Conservation (phyloP, 1,140 invertebrate species). For the Drosophila parabipectinata region DNA sequence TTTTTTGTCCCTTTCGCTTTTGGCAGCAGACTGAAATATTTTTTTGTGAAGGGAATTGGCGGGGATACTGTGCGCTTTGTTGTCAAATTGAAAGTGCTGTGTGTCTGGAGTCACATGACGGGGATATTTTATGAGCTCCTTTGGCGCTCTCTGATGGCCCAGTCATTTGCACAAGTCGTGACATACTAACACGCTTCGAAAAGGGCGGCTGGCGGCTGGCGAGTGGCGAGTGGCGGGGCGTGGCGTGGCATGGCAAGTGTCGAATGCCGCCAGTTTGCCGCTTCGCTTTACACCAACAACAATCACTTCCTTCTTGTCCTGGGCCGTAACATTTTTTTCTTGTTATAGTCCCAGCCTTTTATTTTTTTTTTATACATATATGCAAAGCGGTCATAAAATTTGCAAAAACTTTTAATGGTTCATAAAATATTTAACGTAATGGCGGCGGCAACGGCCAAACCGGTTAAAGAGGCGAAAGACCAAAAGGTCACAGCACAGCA, state of each 20-base stretch:
- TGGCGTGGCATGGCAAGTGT: constrained; percentile 18
- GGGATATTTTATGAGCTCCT: constrained; percentile 74
- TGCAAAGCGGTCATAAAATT: constrained; percentile 81
- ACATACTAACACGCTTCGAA: constrained; percentile 63
- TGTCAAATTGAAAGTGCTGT: constrained; percentile 54
- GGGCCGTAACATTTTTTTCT: constrained; percentile 13
- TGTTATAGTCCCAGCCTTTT: not conserved
- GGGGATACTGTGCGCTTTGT: constrained; percentile 53
- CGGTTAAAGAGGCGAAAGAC: constrained; percentile 67
- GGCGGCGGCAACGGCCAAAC: constrained; percentile 56
- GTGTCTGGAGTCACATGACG: constrained; percentile 27
- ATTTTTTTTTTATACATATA: constrained; percentile 60
- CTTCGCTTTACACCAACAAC: constrained; percentile 10
- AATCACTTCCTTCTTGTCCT: constrained; percentile 11
- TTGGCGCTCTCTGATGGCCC: constrained; percentile 77
- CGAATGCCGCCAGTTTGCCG: constrained; percentile 61
- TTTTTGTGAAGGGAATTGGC: constrained; percentile 16
- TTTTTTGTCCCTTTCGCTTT: constrained; percentile 33
- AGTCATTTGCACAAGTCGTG: constrained; percentile 78
- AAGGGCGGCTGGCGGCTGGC: constrained; percentile 9
- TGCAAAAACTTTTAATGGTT: constrained; percentile 81
- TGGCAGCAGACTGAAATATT: constrained; percentile 50
- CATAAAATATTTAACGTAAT: constrained; percentile 83
- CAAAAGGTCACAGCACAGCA: constrained; percentile 52
- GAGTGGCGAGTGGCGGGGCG: not conserved